Conservation (phyloP, 2,113 vertebrate genomes). For the Tachysurus vachellii region DNA sequence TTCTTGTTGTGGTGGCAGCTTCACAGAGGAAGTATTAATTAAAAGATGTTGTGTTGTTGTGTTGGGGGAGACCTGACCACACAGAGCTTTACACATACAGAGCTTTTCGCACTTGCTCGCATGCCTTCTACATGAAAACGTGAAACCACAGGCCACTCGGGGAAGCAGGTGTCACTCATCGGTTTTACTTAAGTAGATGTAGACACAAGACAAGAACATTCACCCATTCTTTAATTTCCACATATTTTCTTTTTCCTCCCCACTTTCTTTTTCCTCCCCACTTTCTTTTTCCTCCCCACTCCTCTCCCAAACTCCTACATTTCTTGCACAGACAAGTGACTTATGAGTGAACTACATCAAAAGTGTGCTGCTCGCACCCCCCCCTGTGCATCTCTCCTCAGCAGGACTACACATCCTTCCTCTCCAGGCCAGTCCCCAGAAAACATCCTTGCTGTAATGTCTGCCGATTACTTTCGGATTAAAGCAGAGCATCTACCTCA, state of each 20-base stretch:
- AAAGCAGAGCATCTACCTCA: not conserved
- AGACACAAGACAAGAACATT: not conserved
- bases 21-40: slow-evolving; percentile 48
- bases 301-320: not conserved
- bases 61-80: slow-evolving; percentile 34
- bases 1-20: slow-evolving; percentile 6
- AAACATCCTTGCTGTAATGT: slow-evolving; percentile 3
- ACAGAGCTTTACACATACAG: slow-evolving; percentile 34
- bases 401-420: not conserved
- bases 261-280: not conserved
- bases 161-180: not conserved
- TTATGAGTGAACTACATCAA: not conserved
- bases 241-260: not conserved
- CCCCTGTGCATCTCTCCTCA: not conserved
- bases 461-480: slow-evolving; percentile 1
- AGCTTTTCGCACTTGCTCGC: not conserved
- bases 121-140: no score
- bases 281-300: not conserved
- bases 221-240: not conserved
- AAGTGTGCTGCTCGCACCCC: not conserved
- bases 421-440: no score
- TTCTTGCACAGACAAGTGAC: not conserved
- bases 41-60: slow-evolving; percentile 29
- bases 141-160: not conserved
- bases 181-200: not conserved